Conservation (phyloP, 2,113 vertebrate species). For the Antechinus stuartii region DNA sequence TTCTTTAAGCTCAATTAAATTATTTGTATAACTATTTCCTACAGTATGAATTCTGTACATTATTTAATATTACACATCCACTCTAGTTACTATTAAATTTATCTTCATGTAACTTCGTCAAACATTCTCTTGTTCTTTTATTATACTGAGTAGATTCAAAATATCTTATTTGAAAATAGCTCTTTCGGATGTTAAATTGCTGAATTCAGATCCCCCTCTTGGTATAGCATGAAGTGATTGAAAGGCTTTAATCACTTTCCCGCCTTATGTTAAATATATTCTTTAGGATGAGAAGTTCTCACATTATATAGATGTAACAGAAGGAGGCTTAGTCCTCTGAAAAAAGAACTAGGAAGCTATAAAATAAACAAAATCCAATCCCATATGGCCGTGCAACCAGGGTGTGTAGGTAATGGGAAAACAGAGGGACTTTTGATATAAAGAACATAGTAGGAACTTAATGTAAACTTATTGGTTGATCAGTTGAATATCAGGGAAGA, state of each 20-base stretch:
- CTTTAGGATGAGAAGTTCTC: not conserved
- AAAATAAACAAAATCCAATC: not conserved
- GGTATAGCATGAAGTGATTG: not conserved
- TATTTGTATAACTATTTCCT: slow-evolving; percentile 63
- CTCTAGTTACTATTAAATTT: slow-evolving; percentile 38
- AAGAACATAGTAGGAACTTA: not conserved
- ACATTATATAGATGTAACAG: not conserved
- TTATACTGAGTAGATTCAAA: slow-evolving; percentile 44
- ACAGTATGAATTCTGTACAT: slow-evolving; percentile 46
- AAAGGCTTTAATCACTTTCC: not conserved
- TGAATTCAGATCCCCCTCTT: not conserved
- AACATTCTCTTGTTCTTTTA: slow-evolving; percentile 33
- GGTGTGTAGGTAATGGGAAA: not conserved
- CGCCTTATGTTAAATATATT: not conserved
- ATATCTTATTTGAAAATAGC: slow-evolving; percentile 23
- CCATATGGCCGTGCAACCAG: not conserved
- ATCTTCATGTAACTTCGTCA: slow-evolving; percentile 6
- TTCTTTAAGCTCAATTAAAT: slow-evolving; percentile 52
- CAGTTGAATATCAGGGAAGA: not conserved
- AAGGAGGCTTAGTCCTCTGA: not conserved
- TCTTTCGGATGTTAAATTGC: slow-evolving; percentile 36
- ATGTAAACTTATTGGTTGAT: not conserved
- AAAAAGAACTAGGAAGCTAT: not conserved
- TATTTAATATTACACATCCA: slow-evolving; percentile 45
- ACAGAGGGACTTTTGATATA: not conserved